These are phyloP conservation scores for Apamea anceps DNA, from an alignment of 2,888 invertebrate species.

Conservation along the genomic window DNA sequence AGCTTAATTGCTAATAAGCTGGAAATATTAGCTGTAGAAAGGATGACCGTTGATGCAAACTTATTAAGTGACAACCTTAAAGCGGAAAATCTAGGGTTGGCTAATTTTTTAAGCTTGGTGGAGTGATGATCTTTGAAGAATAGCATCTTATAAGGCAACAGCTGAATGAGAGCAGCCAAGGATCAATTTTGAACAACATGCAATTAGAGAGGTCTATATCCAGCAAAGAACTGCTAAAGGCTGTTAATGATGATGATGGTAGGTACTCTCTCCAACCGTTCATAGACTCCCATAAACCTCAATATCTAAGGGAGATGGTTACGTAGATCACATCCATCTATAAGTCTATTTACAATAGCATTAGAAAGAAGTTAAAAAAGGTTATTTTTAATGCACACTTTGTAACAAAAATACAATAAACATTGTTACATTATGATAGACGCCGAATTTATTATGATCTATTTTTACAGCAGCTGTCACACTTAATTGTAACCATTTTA, in stretches of 20 bases:
- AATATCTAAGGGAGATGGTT: background rate
- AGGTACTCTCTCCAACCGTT: background rate
- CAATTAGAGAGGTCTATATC: background rate
- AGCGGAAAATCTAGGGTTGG: background rate
- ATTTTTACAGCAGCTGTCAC: too few species aligned
- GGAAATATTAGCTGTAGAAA: background rate
- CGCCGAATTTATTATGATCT: too few species aligned
- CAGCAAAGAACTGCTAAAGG: background rate
- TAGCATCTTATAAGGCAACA: background rate
- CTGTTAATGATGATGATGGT: background rate
- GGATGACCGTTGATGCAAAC: too few species aligned
- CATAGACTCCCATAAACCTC: background rate
- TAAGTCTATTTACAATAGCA: too few species aligned
- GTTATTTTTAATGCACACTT: too few species aligned
- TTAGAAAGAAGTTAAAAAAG: too few species aligned
- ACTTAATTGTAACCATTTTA: too few species aligned
- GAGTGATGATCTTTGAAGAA: background rate
- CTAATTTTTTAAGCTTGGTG: background rate
- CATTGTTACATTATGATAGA: too few species aligned
- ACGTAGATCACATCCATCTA: background rate
- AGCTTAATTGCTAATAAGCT: background rate
- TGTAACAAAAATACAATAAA: too few species aligned
- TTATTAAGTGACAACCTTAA: background rate
- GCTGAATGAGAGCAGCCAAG: background rate
- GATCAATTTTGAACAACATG: background rate